These are phyloP conservation scores for Clinocottus analis DNA, from an alignment of 2,113 vertebrate species.

Conservation along the genomic window DNA sequence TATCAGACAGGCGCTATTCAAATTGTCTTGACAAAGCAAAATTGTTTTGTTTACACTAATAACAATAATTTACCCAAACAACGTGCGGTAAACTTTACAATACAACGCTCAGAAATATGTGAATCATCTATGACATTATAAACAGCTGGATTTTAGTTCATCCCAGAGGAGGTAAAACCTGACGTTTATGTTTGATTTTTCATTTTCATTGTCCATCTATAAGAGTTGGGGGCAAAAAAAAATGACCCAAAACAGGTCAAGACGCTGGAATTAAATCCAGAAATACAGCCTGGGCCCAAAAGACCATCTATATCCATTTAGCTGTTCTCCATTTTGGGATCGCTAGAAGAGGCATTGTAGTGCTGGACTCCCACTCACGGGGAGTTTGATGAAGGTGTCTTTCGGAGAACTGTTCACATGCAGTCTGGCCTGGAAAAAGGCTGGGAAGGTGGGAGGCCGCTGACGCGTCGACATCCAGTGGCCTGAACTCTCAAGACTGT, in stretches of 20 bases:
- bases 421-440: constrained; percentile 85
- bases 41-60: no score
- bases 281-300: background rate
- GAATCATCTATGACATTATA: background rate
- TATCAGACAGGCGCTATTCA: background rate
- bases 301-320: no score
- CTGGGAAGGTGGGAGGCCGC: constrained; percentile 80
- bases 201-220: background rate
- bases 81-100: background rate
- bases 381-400: constrained; percentile 91
- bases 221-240: no score
- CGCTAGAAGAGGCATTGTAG: background rate
- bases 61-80: background rate
- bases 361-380: constrained; percentile 74
- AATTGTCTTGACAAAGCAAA: no score
- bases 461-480: constrained; percentile 82
- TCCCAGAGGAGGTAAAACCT: background rate
- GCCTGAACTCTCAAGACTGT: constrained; percentile 73
- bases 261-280: background rate
- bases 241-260: background rate
- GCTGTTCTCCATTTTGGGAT: background rate
- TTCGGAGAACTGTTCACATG: constrained; percentile 78
- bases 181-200: background rate
- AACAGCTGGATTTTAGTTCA: background rate
- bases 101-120: background rate